phyloP scores from a whole-genome alignment of 2,797 vertebrate genomes.

The Champsocephalus gunnari region DNA sequence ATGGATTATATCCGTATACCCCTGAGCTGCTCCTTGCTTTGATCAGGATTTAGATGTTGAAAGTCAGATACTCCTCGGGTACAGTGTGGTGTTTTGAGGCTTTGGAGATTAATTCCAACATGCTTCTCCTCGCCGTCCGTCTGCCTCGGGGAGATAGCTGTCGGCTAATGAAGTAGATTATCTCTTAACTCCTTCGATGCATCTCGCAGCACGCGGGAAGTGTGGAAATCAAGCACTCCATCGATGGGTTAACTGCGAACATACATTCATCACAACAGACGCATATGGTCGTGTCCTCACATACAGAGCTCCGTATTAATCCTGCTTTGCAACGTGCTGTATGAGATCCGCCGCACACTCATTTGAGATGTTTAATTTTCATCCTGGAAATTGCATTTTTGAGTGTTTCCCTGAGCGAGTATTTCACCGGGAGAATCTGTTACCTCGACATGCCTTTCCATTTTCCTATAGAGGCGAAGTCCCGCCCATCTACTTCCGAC shows the following conservation, averaged over 20 bases:
- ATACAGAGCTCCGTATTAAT: constrained; percentile 2
- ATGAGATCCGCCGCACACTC: neutral
- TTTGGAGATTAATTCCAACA: constrained; percentile 39
- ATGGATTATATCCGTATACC: neutral
- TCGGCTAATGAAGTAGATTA: constrained; percentile 29
- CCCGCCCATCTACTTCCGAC: too few species aligned
- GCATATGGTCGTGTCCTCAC: neutral
- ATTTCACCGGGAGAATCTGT: too few species aligned
- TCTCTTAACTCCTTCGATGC: constrained; percentile 22
- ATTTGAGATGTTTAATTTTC: neutral
- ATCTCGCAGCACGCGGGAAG: constrained; percentile 2
- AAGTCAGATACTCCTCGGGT: constrained; percentile 22
- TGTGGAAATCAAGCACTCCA: neutral
- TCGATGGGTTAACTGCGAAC: neutral
- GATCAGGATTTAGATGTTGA: constrained; percentile 19
- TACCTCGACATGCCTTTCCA: too few species aligned
- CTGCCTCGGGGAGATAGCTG: constrained; percentile 18
- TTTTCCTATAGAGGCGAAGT: too few species aligned
- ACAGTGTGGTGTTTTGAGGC: neutral
- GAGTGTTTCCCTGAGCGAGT: too few species aligned
- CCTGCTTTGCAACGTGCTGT: neutral
- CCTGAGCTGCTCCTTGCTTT: constrained; percentile 1
- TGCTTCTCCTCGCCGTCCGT: neutral
- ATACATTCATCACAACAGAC: constrained; percentile 14
- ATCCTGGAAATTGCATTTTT: too few species aligned